These are phyloP conservation scores for Siphamia tubifer DNA, from an alignment of 2,113 vertebrate genomes.

Conservation along the genomic window DNA sequence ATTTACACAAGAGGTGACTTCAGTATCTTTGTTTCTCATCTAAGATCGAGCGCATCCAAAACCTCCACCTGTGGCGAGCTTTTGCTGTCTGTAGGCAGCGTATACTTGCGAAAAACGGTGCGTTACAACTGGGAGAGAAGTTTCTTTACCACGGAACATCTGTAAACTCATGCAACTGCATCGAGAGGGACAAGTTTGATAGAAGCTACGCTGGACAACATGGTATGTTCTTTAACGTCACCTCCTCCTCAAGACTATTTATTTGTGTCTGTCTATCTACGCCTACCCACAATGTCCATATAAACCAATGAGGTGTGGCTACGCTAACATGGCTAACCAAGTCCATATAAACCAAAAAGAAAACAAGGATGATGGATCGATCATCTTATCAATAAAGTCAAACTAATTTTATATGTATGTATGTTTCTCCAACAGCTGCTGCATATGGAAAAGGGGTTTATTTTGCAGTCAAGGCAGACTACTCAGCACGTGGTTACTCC, in stretches of 20 bases:
- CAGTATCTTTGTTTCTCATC: too few relatives aligned
- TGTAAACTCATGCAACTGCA: conserved; percentile 27
- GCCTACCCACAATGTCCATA: too few relatives aligned
- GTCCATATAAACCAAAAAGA: too few relatives aligned
- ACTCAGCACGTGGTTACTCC: conserved; percentile 54
- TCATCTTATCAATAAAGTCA: too few relatives aligned
- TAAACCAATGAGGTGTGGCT: too few relatives aligned
- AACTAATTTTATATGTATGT: too few relatives aligned
- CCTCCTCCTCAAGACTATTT: too few relatives aligned
- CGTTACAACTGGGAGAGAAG: conserved; percentile 32
- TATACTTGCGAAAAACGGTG: conserved; percentile 48
- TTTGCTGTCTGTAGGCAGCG: conserved; percentile 41
- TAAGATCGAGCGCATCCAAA: conserved; percentile 76
- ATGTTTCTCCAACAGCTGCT: conserved; percentile 40
- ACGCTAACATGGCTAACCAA: too few relatives aligned
- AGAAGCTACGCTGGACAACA: conserved; percentile 53
- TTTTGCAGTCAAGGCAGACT: conserved; percentile 74
- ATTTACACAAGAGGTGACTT: too few relatives aligned
- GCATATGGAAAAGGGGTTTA: conserved; percentile 67
- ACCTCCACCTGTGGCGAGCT: conserved; percentile 50
- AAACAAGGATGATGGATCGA: too few relatives aligned
- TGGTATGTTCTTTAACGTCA: too few relatives aligned
- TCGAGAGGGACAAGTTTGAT: conserved; percentile 65
- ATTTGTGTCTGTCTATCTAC: too few relatives aligned
- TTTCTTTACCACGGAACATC: conserved; percentile 67